Percentiles rank a stretch among this genome's conserved stretches.
These are phyloP conservation scores for Leptothorax acervorum DNA, from an alignment of 2,888 invertebrate species.

Conservation along the genomic window DNA sequence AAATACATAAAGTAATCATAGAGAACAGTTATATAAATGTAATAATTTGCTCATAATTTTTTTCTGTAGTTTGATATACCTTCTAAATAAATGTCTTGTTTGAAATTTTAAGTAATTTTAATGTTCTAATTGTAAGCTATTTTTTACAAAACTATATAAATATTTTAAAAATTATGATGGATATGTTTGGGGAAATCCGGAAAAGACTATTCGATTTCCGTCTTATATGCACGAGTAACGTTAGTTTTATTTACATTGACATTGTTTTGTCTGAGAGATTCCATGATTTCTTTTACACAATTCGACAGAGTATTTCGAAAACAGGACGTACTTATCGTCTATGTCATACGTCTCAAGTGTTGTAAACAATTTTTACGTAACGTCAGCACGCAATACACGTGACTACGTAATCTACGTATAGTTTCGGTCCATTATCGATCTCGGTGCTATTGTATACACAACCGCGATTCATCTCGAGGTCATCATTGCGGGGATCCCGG, in stretches of 20 bases:
- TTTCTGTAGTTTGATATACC: neutral
- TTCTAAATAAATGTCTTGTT: neutral
- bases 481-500: neutral
- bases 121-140: neutral
- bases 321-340: slow-evolving; percentile 16
- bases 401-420: slow-evolving; percentile 5
- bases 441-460: neutral
- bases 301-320: neutral
- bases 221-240: neutral
- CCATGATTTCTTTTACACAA: neutral
- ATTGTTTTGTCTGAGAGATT: slow-evolving; percentile 9
- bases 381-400: slow-evolving; percentile 2
- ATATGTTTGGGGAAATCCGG: neutral
- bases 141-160: neutral
- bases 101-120: neutral
- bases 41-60: neutral
- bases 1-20: neutral
- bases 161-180: neutral
- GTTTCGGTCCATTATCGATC: slow-evolving; percentile 38
- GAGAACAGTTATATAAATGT: neutral
- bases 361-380: slow-evolving; percentile 63
- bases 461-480: slow-evolving; percentile 10
- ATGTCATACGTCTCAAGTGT: slow-evolving; percentile 13
- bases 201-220: neutral
- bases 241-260: slow-evolving; percentile 11